Evolutionary conservation across 1,140 invertebrate genomes (phyloP).

Genomic region (Drosophila nigromelanica): DNA sequence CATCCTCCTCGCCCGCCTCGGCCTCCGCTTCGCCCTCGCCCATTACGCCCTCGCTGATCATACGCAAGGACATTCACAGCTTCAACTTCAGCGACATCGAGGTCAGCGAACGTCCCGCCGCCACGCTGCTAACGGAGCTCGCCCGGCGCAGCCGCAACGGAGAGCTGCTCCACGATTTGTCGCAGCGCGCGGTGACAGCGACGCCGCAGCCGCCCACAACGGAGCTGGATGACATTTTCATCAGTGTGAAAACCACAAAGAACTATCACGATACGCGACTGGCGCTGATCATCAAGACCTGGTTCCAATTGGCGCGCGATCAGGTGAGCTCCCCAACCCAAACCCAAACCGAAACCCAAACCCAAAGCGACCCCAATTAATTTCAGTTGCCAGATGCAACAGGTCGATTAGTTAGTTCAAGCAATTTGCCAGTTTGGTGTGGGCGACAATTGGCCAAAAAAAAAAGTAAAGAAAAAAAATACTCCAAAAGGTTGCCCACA

Average conservation of each 20-base stretch:
- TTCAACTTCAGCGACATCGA: conserved; percentile 83
- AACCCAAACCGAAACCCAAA: neutral
- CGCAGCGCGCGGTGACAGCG: conserved; percentile 76
- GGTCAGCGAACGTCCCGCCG: conserved; percentile 69
- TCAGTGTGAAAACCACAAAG: conserved; percentile 97
- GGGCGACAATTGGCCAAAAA: conserved; percentile 67
- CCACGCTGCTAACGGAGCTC: conserved; percentile 67
- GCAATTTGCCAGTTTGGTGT: conserved; percentile 58
- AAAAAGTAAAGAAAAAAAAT: too few relatives aligned
- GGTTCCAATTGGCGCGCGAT: conserved; percentile 95
- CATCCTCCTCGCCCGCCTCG: neutral
- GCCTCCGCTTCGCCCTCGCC: conserved; percentile 37
- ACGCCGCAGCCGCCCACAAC: conserved; percentile 89
- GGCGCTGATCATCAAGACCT: conserved; percentile 95
- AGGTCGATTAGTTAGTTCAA: conserved; percentile 47
- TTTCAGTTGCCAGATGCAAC: conserved; percentile 32
- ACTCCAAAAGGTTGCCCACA: conserved; percentile 52
- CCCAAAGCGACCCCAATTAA: conserved; percentile 14
- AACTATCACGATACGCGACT: conserved; percentile 93
- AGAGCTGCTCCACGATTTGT: conserved; percentile 75
- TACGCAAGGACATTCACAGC: conserved; percentile 82
- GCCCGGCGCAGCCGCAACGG: conserved; percentile 73
- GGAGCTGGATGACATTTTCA: conserved; percentile 93
- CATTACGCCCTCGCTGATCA: conserved; percentile 57
- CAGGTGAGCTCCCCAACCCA: conserved; percentile 87